These are phyloP conservation scores for Panthera uncia DNA, from an alignment of 2,113 vertebrate genomes.

Conservation along the genomic window DNA sequence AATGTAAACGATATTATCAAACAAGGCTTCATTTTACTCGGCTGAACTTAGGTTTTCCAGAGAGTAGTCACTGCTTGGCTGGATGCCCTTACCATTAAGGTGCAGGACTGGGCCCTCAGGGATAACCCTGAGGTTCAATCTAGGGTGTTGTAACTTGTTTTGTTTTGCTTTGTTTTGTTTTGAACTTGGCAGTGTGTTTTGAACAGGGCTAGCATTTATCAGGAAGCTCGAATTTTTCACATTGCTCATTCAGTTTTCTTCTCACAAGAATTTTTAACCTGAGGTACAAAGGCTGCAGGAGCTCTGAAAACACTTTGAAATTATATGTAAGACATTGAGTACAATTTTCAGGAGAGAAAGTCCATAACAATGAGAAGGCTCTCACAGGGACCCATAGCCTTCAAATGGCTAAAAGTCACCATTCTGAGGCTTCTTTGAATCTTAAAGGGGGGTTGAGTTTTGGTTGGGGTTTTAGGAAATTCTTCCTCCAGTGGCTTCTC, in stretches of 20 bases:
- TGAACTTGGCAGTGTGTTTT: neutral
- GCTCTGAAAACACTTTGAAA: neutral
- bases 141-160: constrained; percentile 13
- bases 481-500: neutral
- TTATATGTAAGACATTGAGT: neutral
- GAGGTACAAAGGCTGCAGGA: neutral
- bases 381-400: neutral
- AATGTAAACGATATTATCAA: constrained; percentile 77
- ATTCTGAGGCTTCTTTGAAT: constrained; percentile 23
- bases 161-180: neutral
- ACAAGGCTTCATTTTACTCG: constrained; percentile 24
- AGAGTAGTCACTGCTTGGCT: constrained; percentile 44
- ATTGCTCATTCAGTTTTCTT: neutral
- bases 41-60: constrained; percentile 57
- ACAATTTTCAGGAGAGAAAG: neutral
- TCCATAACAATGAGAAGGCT: neutral
- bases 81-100: neutral
- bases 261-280: constrained; percentile 21
- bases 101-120: neutral
- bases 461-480: neutral
- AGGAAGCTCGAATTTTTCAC: constrained; percentile 28
- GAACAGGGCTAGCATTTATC: neutral
- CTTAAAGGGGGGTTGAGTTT: neutral
- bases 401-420: neutral
- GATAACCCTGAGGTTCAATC: constrained; percentile 41